Evolutionary conservation across 2,888 invertebrate species (phyloP), one percentile per base, ranked within the genome.

Genomic region (Eupsilia transversa): DNA sequence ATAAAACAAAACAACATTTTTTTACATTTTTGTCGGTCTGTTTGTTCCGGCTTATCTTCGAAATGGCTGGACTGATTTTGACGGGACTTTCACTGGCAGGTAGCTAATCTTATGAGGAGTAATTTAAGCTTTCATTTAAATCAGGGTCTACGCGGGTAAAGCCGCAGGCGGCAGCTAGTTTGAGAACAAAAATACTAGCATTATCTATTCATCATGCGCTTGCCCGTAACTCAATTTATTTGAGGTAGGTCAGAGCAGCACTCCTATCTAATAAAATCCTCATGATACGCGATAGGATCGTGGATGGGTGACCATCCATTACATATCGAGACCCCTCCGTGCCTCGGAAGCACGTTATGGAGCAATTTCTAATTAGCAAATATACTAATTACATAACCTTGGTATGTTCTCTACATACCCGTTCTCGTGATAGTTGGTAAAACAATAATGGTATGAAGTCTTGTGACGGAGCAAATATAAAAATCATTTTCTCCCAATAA

Each of bases 341-440:
- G 52, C 12, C n/a, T 12, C 12, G n/a, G 52, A 52, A 52, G n/a
- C n/a, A 52, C n/a, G n/a, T 52, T 64, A 46, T 52, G 63, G 30
- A 4, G 23, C 14, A 64, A 43, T 49, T 49, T 23, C 35, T 49
- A 72, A 70, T 70, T 12, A 70, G 35, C 27, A 72, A 72, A 70
- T 72, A 30, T 23, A 17, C 12, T 49, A 49, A 72, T 70, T 71
- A 52, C 73, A 3, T 14, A 73, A 30, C 38, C 49, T 72, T 49
- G 30, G 30, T 46, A 7, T n/a, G 12, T 30, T n/a, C 49, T 70
- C 23, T 12, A 52, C 23, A 64, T 14, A 46, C 23, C 14, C 46
- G 27, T 46, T 30, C 23, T 30, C 7, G 14, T 27, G 27, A 12
- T 63, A 43, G 10, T 43, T 64, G 14, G 14, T 23, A 64, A 20